phyloP scores from a whole-genome alignment of 1,140 invertebrate species.

The Hyposmocoma kahamanoa region DNA sequence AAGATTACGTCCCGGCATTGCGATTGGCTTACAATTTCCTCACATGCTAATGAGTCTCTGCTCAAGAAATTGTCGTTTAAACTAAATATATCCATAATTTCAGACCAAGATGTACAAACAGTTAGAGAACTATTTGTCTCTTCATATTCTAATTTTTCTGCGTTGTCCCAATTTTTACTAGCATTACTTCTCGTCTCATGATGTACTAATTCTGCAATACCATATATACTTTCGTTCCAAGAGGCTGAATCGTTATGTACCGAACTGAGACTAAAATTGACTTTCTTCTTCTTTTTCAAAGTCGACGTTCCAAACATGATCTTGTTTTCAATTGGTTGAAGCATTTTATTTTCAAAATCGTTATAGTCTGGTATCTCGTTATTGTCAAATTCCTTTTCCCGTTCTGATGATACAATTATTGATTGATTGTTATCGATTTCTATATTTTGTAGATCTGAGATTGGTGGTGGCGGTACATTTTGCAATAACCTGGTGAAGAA shows the following conservation, averaged over 20 bases:
- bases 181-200: background rate
- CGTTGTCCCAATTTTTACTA: background rate
- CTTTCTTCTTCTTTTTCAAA: conserved; percentile 28
- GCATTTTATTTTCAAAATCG: conserved; percentile 46
- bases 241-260: conserved; percentile 30
- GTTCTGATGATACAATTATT: conserved; percentile 15
- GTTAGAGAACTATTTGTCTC: conserved; percentile 11
- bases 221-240: conserved; percentile 61
- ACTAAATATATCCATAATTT: conserved; percentile 43
- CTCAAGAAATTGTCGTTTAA: conserved; percentile 28
- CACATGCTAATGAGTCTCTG: conserved; percentile 22
- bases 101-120: conserved; percentile 48
- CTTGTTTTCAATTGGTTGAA: conserved; percentile 26
- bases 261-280: conserved; percentile 31
- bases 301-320: too few relatives aligned
- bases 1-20: conserved; percentile 24
- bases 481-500: conserved; percentile 44
- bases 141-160: background rate
- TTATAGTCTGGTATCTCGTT: conserved; percentile 45
- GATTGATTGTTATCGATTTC: background rate
- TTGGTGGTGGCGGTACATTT: conserved; percentile 49
- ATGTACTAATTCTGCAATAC: conserved; percentile 41
- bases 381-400: conserved; percentile 26
- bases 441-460: conserved; percentile 20
- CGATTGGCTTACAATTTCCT: conserved; percentile 46